phyloP scores from a whole-genome alignment of 2,888 invertebrate species.

The Heteromyza rotundicornis region DNA sequence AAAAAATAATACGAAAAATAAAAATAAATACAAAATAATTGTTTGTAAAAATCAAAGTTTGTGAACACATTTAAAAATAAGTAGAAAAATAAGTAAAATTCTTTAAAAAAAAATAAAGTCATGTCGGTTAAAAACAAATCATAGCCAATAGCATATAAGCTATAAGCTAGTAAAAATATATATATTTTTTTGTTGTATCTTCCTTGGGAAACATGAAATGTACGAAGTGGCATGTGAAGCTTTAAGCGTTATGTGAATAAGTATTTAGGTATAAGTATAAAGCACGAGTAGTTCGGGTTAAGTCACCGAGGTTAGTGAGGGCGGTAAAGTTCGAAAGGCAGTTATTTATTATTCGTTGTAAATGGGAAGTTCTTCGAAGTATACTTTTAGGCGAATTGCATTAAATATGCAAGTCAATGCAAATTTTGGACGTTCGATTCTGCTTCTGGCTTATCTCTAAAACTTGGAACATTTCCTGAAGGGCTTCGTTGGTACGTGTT shows the following conservation, averaged over 20 bases:
- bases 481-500: slow-evolving; percentile 58
- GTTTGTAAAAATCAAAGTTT: neutral
- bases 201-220: slow-evolving; percentile 18
- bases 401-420: slow-evolving; percentile 51
- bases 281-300: neutral
- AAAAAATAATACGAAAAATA: too few species aligned
- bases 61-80: neutral
- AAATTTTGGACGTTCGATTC: slow-evolving; percentile 59
- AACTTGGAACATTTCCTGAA: slow-evolving; percentile 62
- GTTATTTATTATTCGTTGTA: neutral
- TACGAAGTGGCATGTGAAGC: slow-evolving; percentile 3
- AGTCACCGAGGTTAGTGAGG: neutral
- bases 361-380: too few species aligned
- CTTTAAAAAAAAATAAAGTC: too few species aligned
- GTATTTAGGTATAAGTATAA: neutral
- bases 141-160: too few species aligned
- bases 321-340: neutral
- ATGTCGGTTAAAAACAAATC: neutral
- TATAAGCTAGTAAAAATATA: neutral
- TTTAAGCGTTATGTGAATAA: slow-evolving; percentile 1
- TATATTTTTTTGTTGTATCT: neutral
- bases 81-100: slow-evolving; percentile 9
- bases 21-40: neutral
- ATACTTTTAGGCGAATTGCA: too few species aligned
- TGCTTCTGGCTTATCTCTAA: slow-evolving; percentile 61